Conservation (phyloP, 1,140 invertebrate genomes). For the Drosophila varians region DNA sequence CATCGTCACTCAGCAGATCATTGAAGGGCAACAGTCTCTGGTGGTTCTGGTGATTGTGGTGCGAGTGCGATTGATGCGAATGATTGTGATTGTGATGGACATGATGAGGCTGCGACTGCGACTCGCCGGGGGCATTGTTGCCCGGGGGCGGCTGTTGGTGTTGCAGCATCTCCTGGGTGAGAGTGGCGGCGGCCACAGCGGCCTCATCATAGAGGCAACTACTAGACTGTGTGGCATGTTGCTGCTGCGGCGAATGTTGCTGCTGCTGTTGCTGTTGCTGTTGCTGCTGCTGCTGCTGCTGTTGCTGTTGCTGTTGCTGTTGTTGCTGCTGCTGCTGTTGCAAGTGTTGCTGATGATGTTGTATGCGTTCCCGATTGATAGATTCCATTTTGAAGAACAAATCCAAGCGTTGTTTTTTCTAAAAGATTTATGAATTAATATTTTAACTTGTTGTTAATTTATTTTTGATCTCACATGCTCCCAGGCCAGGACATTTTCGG, state of each 20-base stretch:
- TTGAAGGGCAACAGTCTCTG: slow-evolving; percentile 71
- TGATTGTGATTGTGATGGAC: slow-evolving; percentile 33
- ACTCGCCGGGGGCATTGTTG: background rate
- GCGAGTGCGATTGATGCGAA: slow-evolving; percentile 12
- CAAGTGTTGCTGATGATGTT: slow-evolving; percentile 63
- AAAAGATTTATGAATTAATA: background rate
- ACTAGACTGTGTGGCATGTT: slow-evolving; percentile 11
- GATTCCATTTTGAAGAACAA: slow-evolving; percentile 84
- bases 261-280: slow-evolving; percentile 44
- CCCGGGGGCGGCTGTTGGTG: slow-evolving; percentile 28
- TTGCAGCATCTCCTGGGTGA: slow-evolving; percentile 75
- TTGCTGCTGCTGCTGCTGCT: slow-evolving; percentile 44
- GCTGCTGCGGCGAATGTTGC: slow-evolving; percentile 42
- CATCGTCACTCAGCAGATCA: slow-evolving; percentile 75
- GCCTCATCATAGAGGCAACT: slow-evolving; percentile 72
- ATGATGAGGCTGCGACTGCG: slow-evolving; percentile 30
- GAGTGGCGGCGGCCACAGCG: slow-evolving; percentile 64
- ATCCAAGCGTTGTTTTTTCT: slow-evolving; percentile 83
- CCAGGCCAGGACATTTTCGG: slow-evolving; percentile 82
- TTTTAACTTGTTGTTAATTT: background rate
- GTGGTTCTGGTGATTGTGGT: slow-evolving; percentile 34
- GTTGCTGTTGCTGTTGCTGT: slow-evolving; percentile 54
- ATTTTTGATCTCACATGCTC: slow-evolving; percentile 72
- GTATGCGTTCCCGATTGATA: slow-evolving; percentile 72
- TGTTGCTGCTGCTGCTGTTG: slow-evolving; percentile 57